Evolutionary conservation across 2,888 invertebrate genomes (phyloP).

Genomic region (Drosophila anceps): DNA sequence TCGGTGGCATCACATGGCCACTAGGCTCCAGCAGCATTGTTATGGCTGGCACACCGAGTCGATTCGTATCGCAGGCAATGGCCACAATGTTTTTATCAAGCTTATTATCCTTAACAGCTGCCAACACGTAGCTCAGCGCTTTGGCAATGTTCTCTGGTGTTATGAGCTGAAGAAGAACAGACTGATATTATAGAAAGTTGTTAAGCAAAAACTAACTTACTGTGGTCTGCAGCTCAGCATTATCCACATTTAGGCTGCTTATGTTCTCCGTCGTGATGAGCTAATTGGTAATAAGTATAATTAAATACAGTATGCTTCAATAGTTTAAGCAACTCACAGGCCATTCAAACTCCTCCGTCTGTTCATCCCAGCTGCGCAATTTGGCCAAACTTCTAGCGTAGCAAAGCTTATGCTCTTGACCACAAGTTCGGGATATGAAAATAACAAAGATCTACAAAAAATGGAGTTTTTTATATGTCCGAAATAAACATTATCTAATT

Average conservation of each 20-base stretch:
- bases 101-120: constrained; percentile 13
- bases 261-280: constrained; percentile 41
- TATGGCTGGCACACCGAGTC: constrained; percentile 28
- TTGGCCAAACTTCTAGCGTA: constrained; percentile 47
- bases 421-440: constrained; percentile 38
- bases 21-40: constrained; percentile 19
- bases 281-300: not conserved
- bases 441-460: constrained; percentile 40
- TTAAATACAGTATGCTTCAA: not conserved
- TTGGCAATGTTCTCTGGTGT: constrained; percentile 39
- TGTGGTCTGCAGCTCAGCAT: constrained; percentile 28
- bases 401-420: constrained; percentile 31
- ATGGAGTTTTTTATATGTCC: fast-evolving
- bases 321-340: constrained; percentile 30
- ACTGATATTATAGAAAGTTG: not conserved
- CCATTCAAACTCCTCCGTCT: constrained; percentile 34
- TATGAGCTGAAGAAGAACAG: constrained; percentile 26
- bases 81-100: constrained; percentile 35
- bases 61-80: constrained; percentile 36
- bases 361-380: constrained; percentile 49
- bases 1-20: constrained; percentile 24
- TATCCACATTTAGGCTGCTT: constrained; percentile 7
- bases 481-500: too few species aligned
- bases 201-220: constrained; percentile 12
- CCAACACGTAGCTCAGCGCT: constrained; percentile 34